Percentiles rank a stretch among this genome's conserved stretches.
Evolutionary conservation across 2,888 invertebrate genomes (phyloP).

Genomic region (Volucella inflata): DNA sequence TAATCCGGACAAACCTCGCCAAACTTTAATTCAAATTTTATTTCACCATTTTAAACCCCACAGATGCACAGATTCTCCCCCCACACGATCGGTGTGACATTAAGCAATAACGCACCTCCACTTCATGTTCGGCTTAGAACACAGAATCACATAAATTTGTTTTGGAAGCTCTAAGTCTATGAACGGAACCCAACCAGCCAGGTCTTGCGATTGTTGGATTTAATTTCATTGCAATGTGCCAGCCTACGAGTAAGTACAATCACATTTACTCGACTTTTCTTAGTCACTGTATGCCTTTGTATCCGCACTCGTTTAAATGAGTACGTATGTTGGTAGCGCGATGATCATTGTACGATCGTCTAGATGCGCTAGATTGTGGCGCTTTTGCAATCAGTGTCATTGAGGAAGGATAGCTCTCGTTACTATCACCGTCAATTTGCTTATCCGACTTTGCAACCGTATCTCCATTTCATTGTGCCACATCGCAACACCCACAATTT

Average conservation of each 20-base stretch:
- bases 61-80: neutral
- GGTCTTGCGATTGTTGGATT: slow-evolving; percentile 23
- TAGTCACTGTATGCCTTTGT: no score
- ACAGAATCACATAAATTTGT: slow-evolving; percentile 13
- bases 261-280: no score
- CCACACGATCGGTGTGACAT: neutral
- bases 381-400: slow-evolving; percentile 54
- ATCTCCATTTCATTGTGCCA: slow-evolving; percentile 26
- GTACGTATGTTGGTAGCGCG: slow-evolving; percentile 41
- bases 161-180: neutral
- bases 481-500: slow-evolving; percentile 44
- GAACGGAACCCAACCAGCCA: neutral
- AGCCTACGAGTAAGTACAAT: no score
- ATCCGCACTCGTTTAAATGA: neutral
- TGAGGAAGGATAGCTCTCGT: slow-evolving; percentile 32
- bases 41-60: no score
- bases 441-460: slow-evolving; percentile 25
- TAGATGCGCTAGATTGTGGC: slow-evolving; percentile 35
- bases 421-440: slow-evolving; percentile 21
- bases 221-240: neutral
- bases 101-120: slow-evolving; percentile 6
- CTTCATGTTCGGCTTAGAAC: slow-evolving; percentile 5
- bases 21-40: no score
- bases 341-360: slow-evolving; percentile 35
- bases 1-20: no score